Conservation (phyloP, 2,888 invertebrate species). For the Lycaena phlaeas region DNA sequence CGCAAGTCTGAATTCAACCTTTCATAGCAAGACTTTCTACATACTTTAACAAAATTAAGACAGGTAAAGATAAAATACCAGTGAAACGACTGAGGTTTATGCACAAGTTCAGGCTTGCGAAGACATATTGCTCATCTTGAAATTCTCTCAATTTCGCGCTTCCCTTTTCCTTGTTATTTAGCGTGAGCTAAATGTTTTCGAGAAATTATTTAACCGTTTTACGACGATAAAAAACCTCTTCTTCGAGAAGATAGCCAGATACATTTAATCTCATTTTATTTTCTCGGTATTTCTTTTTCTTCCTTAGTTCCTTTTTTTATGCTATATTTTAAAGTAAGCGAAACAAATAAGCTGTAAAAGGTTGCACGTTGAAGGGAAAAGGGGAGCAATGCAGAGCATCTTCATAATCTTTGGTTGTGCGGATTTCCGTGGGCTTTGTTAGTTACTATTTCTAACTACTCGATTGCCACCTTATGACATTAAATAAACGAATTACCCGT, state of each 20-base stretch:
- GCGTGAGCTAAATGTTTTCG: conserved; percentile 1
- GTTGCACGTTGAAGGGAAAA: no score
- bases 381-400: no score
- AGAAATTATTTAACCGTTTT: conserved; percentile 1
- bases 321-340: no score
- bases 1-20: conserved; percentile 1
- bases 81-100: conserved; percentile 1
- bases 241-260: no score
- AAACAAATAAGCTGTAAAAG: no score
- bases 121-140: conserved; percentile 6
- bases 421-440: no score
- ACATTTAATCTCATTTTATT: not conserved
- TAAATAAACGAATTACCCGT: no score
- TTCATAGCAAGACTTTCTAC: conserved; percentile 3
- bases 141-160: not conserved
- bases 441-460: no score
- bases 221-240: not conserved
- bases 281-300: not conserved
- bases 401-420: no score
- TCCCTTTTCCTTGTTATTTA: not conserved
- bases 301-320: no score
- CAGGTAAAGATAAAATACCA: conserved; percentile 4
- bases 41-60: conserved; percentile 5
- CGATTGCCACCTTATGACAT: no score
- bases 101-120: not conserved